Evolutionary conservation across 23 tunicate species (phyloP), one percentile per base, ranked within the genome.

Genomic region (Oikopleura dioica): DNA sequence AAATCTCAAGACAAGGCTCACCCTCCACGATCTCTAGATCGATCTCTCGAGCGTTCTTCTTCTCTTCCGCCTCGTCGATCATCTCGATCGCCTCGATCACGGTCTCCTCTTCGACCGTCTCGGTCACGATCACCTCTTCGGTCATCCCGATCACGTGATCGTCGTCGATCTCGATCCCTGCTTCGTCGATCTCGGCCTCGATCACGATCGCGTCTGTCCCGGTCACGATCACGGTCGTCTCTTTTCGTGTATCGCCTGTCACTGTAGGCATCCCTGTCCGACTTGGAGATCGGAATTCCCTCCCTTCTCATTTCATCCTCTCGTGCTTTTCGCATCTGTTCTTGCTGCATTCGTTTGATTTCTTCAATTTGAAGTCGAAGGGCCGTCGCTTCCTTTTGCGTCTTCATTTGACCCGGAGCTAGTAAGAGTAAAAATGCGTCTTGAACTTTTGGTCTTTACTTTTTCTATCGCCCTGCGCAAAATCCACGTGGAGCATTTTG

Each of bases 401-500:
- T 63, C 26, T 63, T 63, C 72, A 63, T 63, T 31, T 16, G 29
- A 12, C 72, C 72, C 30, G 72, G 72, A 2, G 72, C 72, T 63
- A 63, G 2, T 63, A 23, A 63, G 33, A 12, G 2, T 24, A 63
- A 63, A 63, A 63, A 9, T 44, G 55, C 16, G 16, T 9, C 9
- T 44, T 44, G 16, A 44, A 44, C 55, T 44, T 9, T 16, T 44
- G 55, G 16, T 9, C 9, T 9, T 63, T 63, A 63, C 72, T 63
- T 63, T 63, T 63, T 24, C 72, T 23, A 28, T 63, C 72, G 29
- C 72, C 72, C 33, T 63, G 72, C 2, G 72, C 72, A 63, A 63
- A 63, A 28, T 63, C 72, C 4, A 63, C 72, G 33, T 63, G 72
- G 16, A 63, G 72, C 33, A 28, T 24, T 63, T 24, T 63, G 72